phyloP scores from a whole-genome alignment of 2,888 invertebrate species.

The Brenthis daphne region DNA sequence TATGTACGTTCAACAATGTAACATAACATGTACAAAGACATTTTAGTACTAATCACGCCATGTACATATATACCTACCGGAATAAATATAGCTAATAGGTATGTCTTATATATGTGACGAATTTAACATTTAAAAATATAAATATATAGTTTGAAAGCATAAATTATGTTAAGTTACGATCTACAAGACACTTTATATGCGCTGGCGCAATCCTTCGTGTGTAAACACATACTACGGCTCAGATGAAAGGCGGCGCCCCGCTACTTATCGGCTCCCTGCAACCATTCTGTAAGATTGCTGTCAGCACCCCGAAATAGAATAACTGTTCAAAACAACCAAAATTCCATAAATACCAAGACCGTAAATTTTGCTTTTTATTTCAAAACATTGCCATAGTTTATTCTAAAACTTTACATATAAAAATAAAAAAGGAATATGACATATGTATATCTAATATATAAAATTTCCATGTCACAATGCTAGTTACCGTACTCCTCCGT shows the following conservation, averaged over 20 bases:
- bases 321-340: conserved; percentile 35
- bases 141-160: no score
- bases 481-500: no score
- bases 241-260: conserved; percentile 73
- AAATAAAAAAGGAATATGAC: not conserved
- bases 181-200: conserved; percentile 41
- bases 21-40: no score
- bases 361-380: conserved; percentile 6
- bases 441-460: no score
- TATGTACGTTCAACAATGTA: no score
- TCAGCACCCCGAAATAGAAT: conserved; percentile 76
- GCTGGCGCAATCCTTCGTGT: conserved; percentile 56
- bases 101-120: no score
- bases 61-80: no score
- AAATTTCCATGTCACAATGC: no score
- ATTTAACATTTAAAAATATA: no score
- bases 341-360: conserved; percentile 33
- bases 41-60: no score
- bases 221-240: conserved; percentile 64
- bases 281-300: conserved; percentile 69
- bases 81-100: no score
- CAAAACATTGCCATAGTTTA: not conserved
- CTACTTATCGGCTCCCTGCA: conserved; percentile 76
- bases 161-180: conserved; percentile 15
- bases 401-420: not conserved